phyloP scores from a whole-genome alignment of 2,113 vertebrate species.

The Petromus typicus region DNA sequence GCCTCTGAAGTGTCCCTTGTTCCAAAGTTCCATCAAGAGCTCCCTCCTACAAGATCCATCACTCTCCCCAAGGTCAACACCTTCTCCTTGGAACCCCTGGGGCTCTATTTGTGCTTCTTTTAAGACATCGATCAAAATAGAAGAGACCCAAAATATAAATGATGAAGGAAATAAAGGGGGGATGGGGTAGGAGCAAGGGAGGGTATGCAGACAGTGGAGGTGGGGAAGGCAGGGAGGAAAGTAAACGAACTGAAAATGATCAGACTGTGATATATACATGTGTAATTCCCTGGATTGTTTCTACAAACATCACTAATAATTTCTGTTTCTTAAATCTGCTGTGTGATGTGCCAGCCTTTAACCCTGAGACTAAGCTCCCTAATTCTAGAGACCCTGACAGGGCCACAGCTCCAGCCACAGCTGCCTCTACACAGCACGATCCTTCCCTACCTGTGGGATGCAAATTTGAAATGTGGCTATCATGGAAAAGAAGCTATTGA shows the following conservation, averaged over 20 bases:
- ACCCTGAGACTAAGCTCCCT: too few relatives aligned
- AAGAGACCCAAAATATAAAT: neutral
- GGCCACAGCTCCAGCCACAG: neutral
- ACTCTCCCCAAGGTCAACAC: neutral
- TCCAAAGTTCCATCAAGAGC: neutral
- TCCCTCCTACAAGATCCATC: neutral
- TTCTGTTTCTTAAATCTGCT: neutral
- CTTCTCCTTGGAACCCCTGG: rapidly evolving
- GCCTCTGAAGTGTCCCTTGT: neutral
- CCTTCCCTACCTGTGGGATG: too few relatives aligned
- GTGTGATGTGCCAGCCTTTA: neutral
- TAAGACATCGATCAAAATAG: neutral
- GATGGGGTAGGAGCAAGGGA: neutral
- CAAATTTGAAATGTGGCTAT: neutral
- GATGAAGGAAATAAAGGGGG: neutral
- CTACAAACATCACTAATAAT: neutral
- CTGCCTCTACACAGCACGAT: rapidly evolving
- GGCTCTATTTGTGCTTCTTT: neutral
- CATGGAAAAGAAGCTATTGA: neutral
- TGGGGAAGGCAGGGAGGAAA: neutral
- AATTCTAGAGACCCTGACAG: neutral
- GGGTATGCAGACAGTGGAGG: neutral
- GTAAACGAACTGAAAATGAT: neutral
- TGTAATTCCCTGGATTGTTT: neutral
- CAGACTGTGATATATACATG: too few relatives aligned